Percentiles rank a stretch among this genome's conserved stretches.
phyloP scores from a whole-genome alignment of 2,797 vertebrate genomes.

The Hirundo rustica region DNA sequence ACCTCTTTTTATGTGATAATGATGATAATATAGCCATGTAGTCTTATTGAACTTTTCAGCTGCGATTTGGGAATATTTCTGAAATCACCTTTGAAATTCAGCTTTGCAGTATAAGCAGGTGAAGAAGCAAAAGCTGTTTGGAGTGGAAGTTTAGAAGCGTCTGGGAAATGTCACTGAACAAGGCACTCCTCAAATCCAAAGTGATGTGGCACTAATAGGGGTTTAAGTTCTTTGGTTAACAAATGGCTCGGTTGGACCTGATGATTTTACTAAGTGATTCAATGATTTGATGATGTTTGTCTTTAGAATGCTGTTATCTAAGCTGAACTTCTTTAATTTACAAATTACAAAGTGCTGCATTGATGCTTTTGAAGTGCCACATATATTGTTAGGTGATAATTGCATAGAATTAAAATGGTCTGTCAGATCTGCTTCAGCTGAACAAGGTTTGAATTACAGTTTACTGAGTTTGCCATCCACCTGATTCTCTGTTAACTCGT shows the following conservation, averaged over 20 bases:
- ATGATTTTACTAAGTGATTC: background rate
- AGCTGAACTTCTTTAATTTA: background rate
- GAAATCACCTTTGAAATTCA: background rate
- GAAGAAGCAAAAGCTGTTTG: background rate
- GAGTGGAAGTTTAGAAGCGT: background rate
- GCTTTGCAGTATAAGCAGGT: background rate
- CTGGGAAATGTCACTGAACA: background rate
- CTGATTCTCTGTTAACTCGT: background rate
- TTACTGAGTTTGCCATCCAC: background rate
- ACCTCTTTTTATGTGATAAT: background rate
- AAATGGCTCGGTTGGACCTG: background rate
- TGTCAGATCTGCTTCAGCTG: background rate
- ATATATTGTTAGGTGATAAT: constrained; percentile 6
- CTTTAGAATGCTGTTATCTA: constrained; percentile 7
- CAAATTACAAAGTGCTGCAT: background rate
- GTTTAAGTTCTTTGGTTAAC: background rate
- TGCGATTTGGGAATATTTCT: background rate
- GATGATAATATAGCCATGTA: background rate
- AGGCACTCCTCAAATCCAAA: background rate
- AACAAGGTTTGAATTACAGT: background rate
- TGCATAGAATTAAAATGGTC: background rate
- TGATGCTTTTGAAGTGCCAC: constrained; percentile 5
- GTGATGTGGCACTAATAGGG: background rate
- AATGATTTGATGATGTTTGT: background rate
- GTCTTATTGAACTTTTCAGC: background rate